phyloP scores from a whole-genome alignment of 2,888 invertebrate species.

The Tetragonula carbonaria region DNA sequence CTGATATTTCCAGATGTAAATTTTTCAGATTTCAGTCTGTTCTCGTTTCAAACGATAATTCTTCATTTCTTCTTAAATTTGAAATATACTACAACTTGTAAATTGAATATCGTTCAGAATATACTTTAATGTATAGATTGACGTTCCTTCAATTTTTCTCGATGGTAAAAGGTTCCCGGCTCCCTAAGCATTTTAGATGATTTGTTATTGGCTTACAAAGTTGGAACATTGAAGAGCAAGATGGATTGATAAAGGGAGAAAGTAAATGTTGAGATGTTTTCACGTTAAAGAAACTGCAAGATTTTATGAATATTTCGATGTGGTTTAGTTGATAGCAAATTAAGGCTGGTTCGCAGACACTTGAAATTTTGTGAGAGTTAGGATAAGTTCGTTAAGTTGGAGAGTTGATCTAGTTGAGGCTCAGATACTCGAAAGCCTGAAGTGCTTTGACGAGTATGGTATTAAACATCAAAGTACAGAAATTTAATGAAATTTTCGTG shows the following conservation, averaged over 20 bases:
- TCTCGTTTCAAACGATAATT: too few relatives aligned
- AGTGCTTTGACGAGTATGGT: conserved; percentile 6
- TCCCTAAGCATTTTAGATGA: not conserved
- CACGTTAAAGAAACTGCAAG: not conserved
- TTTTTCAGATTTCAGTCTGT: too few relatives aligned
- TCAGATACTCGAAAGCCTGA: not conserved
- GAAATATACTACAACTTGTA: too few relatives aligned
- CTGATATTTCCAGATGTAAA: too few relatives aligned
- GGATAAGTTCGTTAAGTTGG: conserved; percentile 17
- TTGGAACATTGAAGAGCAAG: not conserved
- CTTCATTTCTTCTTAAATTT: too few relatives aligned
- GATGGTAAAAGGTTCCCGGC: not conserved
- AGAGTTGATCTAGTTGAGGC: conserved; percentile 9
- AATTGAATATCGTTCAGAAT: too few relatives aligned
- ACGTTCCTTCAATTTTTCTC: not conserved
- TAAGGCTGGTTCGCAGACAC: not conserved
- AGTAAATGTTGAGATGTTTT: not conserved
- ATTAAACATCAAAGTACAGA: conserved; percentile 5
- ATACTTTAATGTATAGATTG: not conserved
- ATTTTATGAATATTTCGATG: not conserved
- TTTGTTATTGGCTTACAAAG: not conserved
- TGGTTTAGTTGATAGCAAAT: not conserved
- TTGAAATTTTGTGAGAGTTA: conserved; percentile 26
- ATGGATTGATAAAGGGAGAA: not conserved
- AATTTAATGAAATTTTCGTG: conserved; percentile 3